Conservation (phyloP, 2,888 invertebrate genomes). For the Odontocolon sp. region DNA sequence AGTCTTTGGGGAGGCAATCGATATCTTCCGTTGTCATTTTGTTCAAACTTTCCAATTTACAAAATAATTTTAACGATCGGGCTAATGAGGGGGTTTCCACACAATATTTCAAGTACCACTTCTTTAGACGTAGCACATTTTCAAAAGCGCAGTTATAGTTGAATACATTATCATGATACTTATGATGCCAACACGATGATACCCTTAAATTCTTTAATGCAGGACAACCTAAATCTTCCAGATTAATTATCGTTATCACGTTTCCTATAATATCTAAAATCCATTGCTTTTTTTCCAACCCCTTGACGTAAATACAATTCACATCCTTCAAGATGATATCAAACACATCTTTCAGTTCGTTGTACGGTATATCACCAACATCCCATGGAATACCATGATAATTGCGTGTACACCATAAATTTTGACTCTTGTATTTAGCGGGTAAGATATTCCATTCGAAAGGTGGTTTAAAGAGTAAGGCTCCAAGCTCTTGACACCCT, state of each 20-base stretch:
- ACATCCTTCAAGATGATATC: not conserved
- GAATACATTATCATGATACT: not conserved
- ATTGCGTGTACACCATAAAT: conserved; percentile 8
- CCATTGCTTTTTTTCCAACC: not conserved
- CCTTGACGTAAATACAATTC: conserved; percentile 7
- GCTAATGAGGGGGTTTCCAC: not conserved
- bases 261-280: not conserved
- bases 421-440: conserved; percentile 1
- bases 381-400: conserved; percentile 18
- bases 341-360: not conserved
- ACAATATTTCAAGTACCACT: not conserved
- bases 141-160: not conserved
- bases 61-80: not conserved
- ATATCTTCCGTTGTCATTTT: not conserved
- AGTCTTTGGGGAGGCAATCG: not conserved
- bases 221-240: conserved; percentile 4
- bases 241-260: not conserved
- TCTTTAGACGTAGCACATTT: conserved; percentile 6
- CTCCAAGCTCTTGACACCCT: not conserved
- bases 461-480: conserved; percentile 14
- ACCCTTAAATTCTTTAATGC: not conserved
- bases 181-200: not conserved
- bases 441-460: conserved; percentile 7
- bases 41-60: not conserved
- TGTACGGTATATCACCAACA: conserved; percentile 7